Conservation (phyloP, 2,888 invertebrate genomes). For the Marronus borbonicus region DNA sequence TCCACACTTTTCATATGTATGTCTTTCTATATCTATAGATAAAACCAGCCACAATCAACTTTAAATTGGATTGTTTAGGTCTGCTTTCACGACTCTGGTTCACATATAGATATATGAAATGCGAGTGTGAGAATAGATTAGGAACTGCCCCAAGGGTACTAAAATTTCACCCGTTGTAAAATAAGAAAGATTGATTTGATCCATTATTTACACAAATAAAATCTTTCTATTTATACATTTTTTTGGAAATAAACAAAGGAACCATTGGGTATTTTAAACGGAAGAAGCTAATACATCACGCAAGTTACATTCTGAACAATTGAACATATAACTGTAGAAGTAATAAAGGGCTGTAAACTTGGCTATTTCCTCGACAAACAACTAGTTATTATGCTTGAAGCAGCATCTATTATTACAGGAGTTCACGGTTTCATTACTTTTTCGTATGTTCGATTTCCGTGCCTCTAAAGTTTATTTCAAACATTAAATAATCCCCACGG, state of each 20-base stretch:
- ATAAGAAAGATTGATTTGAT: conserved; percentile 57
- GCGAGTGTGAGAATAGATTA: conserved; percentile 64
- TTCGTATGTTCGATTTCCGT: conserved; percentile 31
- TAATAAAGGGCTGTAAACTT: conserved; percentile 52
- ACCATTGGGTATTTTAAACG: conserved; percentile 19
- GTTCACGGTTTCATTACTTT: conserved; percentile 2
- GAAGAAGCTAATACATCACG: conserved; percentile 41
- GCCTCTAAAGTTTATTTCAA: conserved; percentile 16
- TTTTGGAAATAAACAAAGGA: conserved; percentile 40
- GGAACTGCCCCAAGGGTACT: conserved; percentile 64
- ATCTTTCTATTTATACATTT: not conserved
- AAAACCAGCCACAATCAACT: conserved; percentile 58
- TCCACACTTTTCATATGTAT: conserved; percentile 45
- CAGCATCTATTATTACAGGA: conserved; percentile 23
- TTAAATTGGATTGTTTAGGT: conserved; percentile 64
- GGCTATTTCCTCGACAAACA: conserved; percentile 46
- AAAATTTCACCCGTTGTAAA: conserved; percentile 65
- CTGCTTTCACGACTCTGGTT: conserved; percentile 55
- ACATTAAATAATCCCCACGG: conserved; percentile 30
- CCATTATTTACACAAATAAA: conserved; percentile 53
- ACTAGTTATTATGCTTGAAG: conserved; percentile 36
- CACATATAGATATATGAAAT: conserved; percentile 16
- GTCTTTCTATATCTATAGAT: conserved; percentile 22
- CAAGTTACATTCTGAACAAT: conserved; percentile 53
- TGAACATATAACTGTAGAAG: conserved; percentile 53